Conservation (phyloP, 2,113 vertebrate species). For the Dipodomys merriami region DNA sequence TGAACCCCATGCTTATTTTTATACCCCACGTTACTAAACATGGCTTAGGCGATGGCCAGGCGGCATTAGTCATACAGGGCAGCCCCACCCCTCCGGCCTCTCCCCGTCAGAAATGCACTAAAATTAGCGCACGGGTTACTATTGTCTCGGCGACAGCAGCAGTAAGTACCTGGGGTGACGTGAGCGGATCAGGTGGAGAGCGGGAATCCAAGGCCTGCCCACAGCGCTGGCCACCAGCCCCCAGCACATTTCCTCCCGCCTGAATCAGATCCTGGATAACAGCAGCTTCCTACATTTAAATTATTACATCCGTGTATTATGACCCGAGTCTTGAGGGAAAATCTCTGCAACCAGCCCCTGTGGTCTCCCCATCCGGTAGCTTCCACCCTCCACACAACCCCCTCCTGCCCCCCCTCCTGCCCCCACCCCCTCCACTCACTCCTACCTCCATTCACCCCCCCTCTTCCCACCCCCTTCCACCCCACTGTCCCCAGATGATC, state of each 20-base stretch:
- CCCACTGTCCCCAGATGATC: conserved; percentile 26
- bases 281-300: conserved; percentile 78
- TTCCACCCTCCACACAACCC: no score
- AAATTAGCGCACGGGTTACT: conserved; percentile 89
- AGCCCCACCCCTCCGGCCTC: conserved; percentile 76
- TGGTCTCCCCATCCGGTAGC: neutral
- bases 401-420: no score
- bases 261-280: conserved; percentile 80
- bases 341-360: neutral
- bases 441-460: no score
- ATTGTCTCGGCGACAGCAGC: conserved; percentile 86
- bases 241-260: conserved; percentile 84
- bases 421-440: no score
- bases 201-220: conserved; percentile 78
- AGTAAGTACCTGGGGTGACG: no score
- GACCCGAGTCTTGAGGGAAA: conserved; percentile 51
- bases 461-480: no score
- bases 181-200: neutral
- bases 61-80: conserved; percentile 81
- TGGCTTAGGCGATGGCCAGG: conserved; percentile 88
- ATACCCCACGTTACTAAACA: conserved; percentile 90
- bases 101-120: conserved; percentile 84
- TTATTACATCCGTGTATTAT: conserved; percentile 74
- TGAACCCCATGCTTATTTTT: conserved; percentile 90
- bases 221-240: conserved; percentile 21